A percentile compares a stretch with the other conserved stretches of the same genome.
Evolutionary conservation across 2,797 vertebrate genomes (phyloP).

Genomic region (Taeniopygia guttata): DNA sequence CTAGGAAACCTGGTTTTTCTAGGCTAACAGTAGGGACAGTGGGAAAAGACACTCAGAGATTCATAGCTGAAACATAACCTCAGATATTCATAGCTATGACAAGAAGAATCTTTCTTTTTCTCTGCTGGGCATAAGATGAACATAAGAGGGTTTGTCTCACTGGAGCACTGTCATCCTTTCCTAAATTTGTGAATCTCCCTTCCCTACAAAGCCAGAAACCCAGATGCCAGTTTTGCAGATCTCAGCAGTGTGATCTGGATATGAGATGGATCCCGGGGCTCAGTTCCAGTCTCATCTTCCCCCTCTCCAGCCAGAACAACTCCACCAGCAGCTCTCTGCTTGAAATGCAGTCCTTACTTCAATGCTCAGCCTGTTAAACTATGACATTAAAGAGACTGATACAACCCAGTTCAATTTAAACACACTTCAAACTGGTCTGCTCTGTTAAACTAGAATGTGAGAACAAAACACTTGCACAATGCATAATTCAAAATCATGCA

Average conservation of each 20-base stretch:
- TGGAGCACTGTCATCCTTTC: neutral
- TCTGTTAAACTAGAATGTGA: neutral
- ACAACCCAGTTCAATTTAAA: neutral
- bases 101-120: neutral
- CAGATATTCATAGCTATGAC: neutral
- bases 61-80: neutral
- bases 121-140: neutral
- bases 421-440: neutral
- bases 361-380: neutral
- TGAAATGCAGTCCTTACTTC: neutral
- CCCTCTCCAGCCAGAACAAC: neutral
- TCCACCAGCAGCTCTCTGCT: neutral
- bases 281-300: neutral
- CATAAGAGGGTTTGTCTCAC: neutral
- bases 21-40: neutral
- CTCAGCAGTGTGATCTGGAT: neutral
- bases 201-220: neutral
- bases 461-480: neutral
- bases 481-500: neutral
- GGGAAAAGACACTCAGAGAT: neutral
- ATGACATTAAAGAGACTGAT: neutral
- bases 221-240: neutral
- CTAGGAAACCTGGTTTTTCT: neutral
- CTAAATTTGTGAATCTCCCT: neutral
- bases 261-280: neutral